phyloP scores from a whole-genome alignment of 2,888 invertebrate genomes.

The Pemphredon lugubris region DNA sequence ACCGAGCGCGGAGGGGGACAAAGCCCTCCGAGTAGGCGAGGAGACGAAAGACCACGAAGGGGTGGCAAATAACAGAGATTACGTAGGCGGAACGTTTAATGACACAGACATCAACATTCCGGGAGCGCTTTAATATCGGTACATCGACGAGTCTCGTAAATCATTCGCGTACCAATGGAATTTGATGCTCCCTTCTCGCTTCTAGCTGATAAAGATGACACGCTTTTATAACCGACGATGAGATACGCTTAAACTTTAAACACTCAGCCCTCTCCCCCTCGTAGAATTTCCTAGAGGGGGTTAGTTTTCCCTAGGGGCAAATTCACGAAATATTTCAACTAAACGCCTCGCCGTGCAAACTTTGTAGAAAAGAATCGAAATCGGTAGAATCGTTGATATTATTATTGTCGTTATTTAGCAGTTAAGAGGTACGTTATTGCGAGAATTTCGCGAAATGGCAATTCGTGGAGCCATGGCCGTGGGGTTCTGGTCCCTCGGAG shows the following conservation, averaged over 20 bases:
- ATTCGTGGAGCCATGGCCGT: constrained; percentile 44
- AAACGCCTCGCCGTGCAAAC: no score
- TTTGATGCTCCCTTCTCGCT: constrained; percentile 10
- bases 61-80: constrained; percentile 46
- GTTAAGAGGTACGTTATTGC: constrained; percentile 40
- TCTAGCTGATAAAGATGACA: background rate
- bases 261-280: no score
- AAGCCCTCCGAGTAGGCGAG: background rate
- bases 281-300: no score
- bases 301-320: no score
- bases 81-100: constrained; percentile 40
- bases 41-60: constrained; percentile 5
- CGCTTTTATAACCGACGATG: background rate
- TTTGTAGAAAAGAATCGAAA: no score
- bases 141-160: constrained; percentile 51
- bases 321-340: no score
- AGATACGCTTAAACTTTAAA: no score
- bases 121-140: constrained; percentile 52
- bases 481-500: no score
- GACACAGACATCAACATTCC: constrained; percentile 51
- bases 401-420: no score
- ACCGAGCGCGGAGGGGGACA: background rate
- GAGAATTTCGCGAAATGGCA: constrained; percentile 24
- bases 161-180: constrained; percentile 45
- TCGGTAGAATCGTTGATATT: no score